Evolutionary conservation across 2,888 invertebrate genomes (phyloP).

Genomic region (Cartodere bifasciata): DNA sequence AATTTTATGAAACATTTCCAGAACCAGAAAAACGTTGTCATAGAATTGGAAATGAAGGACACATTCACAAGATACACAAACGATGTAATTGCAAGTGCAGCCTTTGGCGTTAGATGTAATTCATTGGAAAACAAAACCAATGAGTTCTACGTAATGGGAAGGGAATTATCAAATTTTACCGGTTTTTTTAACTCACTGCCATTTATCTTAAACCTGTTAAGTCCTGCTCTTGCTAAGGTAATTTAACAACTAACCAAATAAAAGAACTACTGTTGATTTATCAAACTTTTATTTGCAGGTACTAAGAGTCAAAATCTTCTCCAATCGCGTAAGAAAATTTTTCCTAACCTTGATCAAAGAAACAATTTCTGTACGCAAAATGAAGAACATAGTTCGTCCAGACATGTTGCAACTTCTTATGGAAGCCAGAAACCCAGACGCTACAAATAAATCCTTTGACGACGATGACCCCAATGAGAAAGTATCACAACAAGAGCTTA

Average conservation of each 20-base stretch:
- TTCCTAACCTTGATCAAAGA: slow-evolving; percentile 19
- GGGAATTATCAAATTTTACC: slow-evolving; percentile 27
- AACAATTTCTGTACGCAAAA: slow-evolving; percentile 17
- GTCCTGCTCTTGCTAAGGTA: slow-evolving; percentile 14
- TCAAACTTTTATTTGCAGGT: too few relatives aligned
- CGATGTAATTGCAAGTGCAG: slow-evolving; percentile 41
- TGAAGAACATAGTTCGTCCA: slow-evolving; percentile 20
- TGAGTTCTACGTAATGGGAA: slow-evolving; percentile 41
- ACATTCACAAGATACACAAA: slow-evolving; percentile 36
- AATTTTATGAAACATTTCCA: slow-evolving; percentile 14
- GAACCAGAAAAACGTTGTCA: slow-evolving; percentile 11
- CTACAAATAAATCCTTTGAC: slow-evolving; percentile 23
- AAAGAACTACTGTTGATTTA: too few relatives aligned
- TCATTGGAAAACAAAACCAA: slow-evolving; percentile 40
- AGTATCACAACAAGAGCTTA: too few relatives aligned
- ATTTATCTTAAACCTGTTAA: slow-evolving; percentile 9
- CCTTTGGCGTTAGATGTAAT: slow-evolving; percentile 41
- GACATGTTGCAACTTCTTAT: slow-evolving; percentile 43
- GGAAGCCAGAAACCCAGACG: slow-evolving; percentile 38
- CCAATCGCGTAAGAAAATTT: too few relatives aligned
- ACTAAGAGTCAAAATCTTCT: too few relatives aligned
- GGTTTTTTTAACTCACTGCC: slow-evolving; percentile 8
- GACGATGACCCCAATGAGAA: too few relatives aligned
- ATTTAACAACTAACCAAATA: too few relatives aligned
- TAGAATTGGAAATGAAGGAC: slow-evolving; percentile 34